phyloP scores from a whole-genome alignment of 53 echinoderm and acorn worm species.

The Zoroaster sp. region DNA sequence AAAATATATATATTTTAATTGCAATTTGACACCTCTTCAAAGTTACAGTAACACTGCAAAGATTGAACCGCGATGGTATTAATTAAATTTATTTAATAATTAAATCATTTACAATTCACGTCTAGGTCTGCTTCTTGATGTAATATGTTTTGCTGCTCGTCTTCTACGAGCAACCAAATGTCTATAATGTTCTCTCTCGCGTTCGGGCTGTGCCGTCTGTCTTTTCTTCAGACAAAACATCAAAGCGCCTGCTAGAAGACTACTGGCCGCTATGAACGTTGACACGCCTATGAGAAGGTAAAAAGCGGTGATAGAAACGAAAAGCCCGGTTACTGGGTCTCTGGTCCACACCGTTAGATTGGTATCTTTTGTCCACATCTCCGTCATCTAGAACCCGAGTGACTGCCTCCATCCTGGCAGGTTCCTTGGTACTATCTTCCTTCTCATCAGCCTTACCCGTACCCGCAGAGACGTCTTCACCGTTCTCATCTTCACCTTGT shows the following conservation, averaged over 20 bases:
- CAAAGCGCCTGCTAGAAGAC: slow-evolving; percentile 10
- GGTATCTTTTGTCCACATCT: neutral
- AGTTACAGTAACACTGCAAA: too few relatives aligned
- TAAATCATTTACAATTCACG: too few relatives aligned
- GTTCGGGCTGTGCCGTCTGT: neutral
- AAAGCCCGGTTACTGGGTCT: neutral
- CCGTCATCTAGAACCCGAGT: neutral
- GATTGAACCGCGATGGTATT: too few relatives aligned
- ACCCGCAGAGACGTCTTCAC: neutral
- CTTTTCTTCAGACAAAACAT: neutral
- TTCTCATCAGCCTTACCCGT: neutral
- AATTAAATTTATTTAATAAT: too few relatives aligned
- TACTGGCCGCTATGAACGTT: slow-evolving; percentile 16
- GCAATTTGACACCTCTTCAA: too few relatives aligned
- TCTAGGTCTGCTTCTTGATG: neutral
- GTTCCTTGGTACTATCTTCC: neutral
- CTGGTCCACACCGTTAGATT: neutral
- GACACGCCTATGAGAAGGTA: slow-evolving; percentile 45
- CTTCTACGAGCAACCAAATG: slow-evolving; percentile 7
- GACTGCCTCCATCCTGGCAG: neutral
- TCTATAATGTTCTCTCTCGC: neutral
- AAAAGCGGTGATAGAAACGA: slow-evolving; percentile 12
- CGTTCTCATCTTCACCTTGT: neutral
- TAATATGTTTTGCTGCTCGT: neutral
- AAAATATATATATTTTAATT: too few relatives aligned